Conservation (phyloP, 2,888 invertebrate species). For the Amiota communis region DNA sequence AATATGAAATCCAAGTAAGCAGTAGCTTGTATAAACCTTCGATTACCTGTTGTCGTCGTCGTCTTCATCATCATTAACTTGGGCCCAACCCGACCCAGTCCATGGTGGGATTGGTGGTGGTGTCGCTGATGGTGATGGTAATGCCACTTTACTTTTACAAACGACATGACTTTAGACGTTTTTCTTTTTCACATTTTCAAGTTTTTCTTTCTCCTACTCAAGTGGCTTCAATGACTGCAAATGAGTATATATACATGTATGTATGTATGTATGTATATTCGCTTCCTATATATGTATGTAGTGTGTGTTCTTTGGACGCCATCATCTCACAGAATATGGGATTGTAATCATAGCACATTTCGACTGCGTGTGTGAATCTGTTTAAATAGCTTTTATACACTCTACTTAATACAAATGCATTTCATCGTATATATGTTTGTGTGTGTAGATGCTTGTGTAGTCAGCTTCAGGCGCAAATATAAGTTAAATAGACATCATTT, state of each 20-base stretch:
- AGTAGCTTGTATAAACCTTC: not conserved
- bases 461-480: slow-evolving; percentile 20
- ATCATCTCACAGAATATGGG: not conserved
- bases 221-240: not conserved
- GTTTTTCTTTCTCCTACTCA: too few species aligned
- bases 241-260: not conserved
- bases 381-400: slow-evolving; percentile 9
- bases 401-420: slow-evolving; percentile 4
- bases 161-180: too few species aligned
- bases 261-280: not conserved
- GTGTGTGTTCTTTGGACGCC: too few species aligned
- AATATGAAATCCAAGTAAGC: too few species aligned
- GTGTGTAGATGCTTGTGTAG: too few species aligned
- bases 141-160: too few species aligned
- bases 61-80: too few species aligned
- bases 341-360: not conserved
- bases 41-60: not conserved
- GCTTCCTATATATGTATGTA: too few species aligned
- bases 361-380: not conserved
- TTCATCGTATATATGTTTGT: not conserved
- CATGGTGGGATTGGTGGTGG: not conserved
- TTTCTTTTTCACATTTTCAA: too few species aligned
- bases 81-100: too few species aligned
- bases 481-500: slow-evolving; percentile 13
- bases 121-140: not conserved